phyloP scores from a whole-genome alignment of 2,797 vertebrate genomes.

The Nasua narica region DNA sequence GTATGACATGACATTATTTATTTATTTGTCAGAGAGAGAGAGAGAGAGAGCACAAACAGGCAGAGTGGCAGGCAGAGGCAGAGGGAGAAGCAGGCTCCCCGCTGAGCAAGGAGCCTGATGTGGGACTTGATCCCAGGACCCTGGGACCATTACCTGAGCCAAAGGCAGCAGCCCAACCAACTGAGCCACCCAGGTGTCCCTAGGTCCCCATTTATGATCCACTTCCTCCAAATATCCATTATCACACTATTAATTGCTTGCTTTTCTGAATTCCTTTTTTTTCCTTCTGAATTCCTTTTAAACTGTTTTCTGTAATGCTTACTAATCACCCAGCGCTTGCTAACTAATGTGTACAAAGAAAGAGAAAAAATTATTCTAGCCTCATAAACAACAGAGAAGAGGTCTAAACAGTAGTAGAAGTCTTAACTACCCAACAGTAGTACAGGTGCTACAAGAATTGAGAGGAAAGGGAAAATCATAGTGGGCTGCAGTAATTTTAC shows the following conservation, averaged over 20 bases:
- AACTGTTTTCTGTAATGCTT: constrained; percentile 25
- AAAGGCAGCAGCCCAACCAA: too few species aligned
- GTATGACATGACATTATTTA: neutral
- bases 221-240: neutral
- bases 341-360: neutral
- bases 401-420: neutral
- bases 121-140: too few species aligned
- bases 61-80: too few species aligned
- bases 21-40: too few species aligned
- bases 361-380: neutral
- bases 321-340: neutral
- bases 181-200: too few species aligned
- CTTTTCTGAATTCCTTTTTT: neutral
- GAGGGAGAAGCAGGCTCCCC: too few species aligned
- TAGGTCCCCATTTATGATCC: neutral
- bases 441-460: neutral
- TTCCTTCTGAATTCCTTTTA: constrained; percentile 3
- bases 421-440: neutral
- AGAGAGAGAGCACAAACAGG: too few species aligned
- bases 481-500: neutral
- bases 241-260: neutral
- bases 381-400: neutral
- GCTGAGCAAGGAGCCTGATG: too few species aligned
- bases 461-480: neutral
- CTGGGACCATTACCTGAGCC: too few species aligned